Evolutionary conservation across 1,140 invertebrate species (phyloP), one percentile per base, ranked within the genome.

Genomic region (Agraylea sexmaculata): DNA sequence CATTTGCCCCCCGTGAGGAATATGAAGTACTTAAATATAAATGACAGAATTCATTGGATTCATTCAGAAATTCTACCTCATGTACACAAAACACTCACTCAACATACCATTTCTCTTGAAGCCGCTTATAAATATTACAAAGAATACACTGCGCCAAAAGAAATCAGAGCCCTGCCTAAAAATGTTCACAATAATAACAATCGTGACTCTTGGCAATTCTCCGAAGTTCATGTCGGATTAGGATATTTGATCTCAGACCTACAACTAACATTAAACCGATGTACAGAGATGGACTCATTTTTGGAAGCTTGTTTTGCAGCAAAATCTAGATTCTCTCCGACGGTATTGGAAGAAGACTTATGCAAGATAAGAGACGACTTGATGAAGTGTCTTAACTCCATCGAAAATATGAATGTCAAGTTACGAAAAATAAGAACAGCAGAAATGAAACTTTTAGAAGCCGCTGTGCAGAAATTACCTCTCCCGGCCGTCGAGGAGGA

Each of bases 11-110:
- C 56, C 0, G 28, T 34, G 0, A 19, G 13, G 10, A 21, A 32
- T 15, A 48, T 52, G 0, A 50, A 45, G n/a, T 53, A 51, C 15
- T 16, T 56, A 1, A 63, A 62, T 16, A 55, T 59, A 37, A 67
- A 66, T 43, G 62, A 66, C 49, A 31, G 58, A 4, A 54, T 66
- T 5, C 54, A 60, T 20, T 67, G 62, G 62, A 52, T 64, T 2
- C 60, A 65, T 40, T 53, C 43, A 4, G 42, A 48, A 0, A 47
- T 68, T 1, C 48, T 65, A 46, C 37, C 49, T 0, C 47, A 57
- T 23, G 16, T 66, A 0, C 27, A 21, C 27, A 23, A 40, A 7
- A 12, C 23, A 1, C 11, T 40, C 2, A 13, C 11, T 31, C 18
- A 40, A 23, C 31, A 27, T 23, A n/a, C 29, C 6, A 8, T 19